Percentiles rank a stretch among this genome's conserved stretches.
These are phyloP conservation scores for Trichogramma pretiosum DNA, from an alignment of 1,140 invertebrate species.

Conservation along the genomic window DNA sequence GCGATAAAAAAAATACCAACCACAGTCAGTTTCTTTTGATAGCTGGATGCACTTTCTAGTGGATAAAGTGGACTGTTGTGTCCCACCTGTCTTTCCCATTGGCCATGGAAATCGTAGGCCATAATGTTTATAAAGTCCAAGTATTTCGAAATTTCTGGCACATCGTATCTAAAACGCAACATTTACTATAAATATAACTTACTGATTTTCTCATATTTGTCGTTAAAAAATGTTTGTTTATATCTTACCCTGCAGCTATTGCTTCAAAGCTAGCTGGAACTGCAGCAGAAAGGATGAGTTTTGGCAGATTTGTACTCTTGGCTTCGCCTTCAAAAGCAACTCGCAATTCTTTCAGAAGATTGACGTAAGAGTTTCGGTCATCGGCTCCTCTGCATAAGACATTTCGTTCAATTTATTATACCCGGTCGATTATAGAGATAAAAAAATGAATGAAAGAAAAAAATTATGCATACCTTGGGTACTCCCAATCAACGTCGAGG, in stretches of 20 bases:
- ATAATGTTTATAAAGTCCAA: conserved; percentile 90
- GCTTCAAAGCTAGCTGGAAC: conserved; percentile 89
- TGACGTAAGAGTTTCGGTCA: conserved; percentile 72
- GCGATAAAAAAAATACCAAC: conserved; percentile 46
- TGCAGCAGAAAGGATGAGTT: conserved; percentile 78
- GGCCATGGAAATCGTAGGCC: conserved; percentile 92
- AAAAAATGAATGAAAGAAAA: neutral
- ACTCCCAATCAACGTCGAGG: conserved; percentile 95
- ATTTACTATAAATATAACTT: conserved; percentile 3
- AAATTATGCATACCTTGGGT: conserved; percentile 59
- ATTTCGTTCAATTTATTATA: too few relatives aligned
- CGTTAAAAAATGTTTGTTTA: too few relatives aligned
- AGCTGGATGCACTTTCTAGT: conserved; percentile 77
- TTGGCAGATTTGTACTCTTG: conserved; percentile 50
- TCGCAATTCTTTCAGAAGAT: conserved; percentile 72
- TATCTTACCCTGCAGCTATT: conserved; percentile 72
- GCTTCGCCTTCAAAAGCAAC: conserved; percentile 84
- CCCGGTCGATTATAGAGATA: too few relatives aligned
- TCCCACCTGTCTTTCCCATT: conserved; percentile 85
- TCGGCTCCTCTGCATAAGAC: conserved; percentile 69
- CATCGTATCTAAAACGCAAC: conserved; percentile 61
- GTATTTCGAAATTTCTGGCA: conserved; percentile 88
- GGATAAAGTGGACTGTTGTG: conserved; percentile 87
- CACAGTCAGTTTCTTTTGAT: conserved; percentile 84
- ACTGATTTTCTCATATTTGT: too few relatives aligned